phyloP scores from a whole-genome alignment of 2,113 vertebrate genomes.

The Potamarius usumacintae region DNA sequence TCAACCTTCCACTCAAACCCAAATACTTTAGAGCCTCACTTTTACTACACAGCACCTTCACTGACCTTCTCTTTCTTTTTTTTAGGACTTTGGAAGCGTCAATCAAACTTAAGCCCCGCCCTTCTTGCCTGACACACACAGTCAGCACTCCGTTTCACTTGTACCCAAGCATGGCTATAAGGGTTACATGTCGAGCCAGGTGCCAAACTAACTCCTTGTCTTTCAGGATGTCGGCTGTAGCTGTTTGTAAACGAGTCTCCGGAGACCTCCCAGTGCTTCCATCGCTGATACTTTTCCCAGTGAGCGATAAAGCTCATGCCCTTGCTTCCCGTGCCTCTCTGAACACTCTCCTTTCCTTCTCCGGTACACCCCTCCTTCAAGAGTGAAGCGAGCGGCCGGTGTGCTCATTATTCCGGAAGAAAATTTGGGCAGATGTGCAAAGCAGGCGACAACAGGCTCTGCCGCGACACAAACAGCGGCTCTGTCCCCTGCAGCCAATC shows the following conservation, averaged over 20 bases:
- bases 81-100: background rate
- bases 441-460: conserved; percentile 69
- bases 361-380: conserved; percentile 61
- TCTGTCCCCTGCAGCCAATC: conserved; percentile 72
- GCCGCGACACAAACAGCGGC: conserved; percentile 73
- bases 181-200: background rate
- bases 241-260: background rate
- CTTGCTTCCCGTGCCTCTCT: background rate
- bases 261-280: background rate
- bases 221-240: background rate
- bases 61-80: background rate
- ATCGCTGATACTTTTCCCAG: background rate
- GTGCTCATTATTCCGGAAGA: conserved; percentile 75
- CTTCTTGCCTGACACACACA: background rate
- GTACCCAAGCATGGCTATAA: background rate
- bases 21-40: background rate
- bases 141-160: background rate
- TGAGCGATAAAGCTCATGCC: conserved; percentile 41
- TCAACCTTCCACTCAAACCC: background rate
- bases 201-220: background rate
- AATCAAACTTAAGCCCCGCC: conserved; percentile 10
- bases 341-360: conserved; percentile 6
- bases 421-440: conserved; percentile 74
- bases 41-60: background rate
- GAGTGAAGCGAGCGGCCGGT: conserved; percentile 49